Evolutionary conservation across 2,113 vertebrate genomes (phyloP).

Genomic region (Podarcis raffonei): DNA sequence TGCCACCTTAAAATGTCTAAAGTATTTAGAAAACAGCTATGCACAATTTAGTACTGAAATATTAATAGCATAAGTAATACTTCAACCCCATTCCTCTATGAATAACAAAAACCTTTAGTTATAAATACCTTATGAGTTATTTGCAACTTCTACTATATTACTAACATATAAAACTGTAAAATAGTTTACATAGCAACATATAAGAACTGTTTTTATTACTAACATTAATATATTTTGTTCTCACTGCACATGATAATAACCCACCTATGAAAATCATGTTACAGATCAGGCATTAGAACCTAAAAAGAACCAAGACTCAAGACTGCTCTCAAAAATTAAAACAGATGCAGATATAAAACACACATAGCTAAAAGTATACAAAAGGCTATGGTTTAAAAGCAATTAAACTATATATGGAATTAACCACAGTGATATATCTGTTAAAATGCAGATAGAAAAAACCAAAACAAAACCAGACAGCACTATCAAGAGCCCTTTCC

Average conservation of each 20-base stretch:
- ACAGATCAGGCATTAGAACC: no score
- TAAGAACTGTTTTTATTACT: not conserved
- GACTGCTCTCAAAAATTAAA: no score
- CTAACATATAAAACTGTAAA: not conserved
- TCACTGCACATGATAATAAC: not conserved
- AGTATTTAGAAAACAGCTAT: slow-evolving; percentile 21
- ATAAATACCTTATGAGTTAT: not conserved
- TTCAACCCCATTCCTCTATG: not conserved
- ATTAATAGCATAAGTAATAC: slow-evolving; percentile 25
- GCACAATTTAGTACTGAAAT: slow-evolving; percentile 16
- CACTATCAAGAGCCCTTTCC: no score
- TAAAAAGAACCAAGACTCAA: no score
- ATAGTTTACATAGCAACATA: no score
- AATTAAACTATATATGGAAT: no score
- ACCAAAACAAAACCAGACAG: no score
- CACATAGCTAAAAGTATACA: no score
- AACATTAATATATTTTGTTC: not conserved
- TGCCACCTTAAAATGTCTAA: not conserved
- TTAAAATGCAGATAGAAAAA: no score
- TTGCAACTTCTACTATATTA: not conserved
- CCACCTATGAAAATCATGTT: not conserved
- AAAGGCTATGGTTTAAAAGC: no score
- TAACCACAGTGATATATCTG: no score
- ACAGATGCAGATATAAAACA: no score
- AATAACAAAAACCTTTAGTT: not conserved